Base-by-base conservation (phyloP, 2,888 invertebrate genomes). In the Harpalus rufipes region DNA sequence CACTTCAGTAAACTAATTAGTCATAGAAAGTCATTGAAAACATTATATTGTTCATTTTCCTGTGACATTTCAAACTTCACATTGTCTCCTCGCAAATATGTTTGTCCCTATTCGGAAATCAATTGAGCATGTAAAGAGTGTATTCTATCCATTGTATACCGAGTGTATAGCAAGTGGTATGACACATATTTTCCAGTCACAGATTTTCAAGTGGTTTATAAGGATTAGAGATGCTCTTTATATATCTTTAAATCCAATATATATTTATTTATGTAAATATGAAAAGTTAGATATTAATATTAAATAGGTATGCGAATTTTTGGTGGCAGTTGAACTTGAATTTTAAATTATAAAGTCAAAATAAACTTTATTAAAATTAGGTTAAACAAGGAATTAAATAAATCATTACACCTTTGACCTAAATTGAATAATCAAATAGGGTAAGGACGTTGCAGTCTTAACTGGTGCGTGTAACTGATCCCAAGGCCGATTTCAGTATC, bases 301-400 rank as follows among this genome's bases (percentile, higher is more conserved):
- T 51, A 51, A 51, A 10, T 51, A 51, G 1, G 44, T 51, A 12
- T 3, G 0, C 44, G 44, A 12, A 51, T 51, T 51, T 32, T 8
- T 51, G 44, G 44, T 51, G 44, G 44, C 44, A 51, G 44, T 51
- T 51, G 44, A 51, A 51, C 44, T 51, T 51, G 44, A 51, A 51
- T 51, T 51, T 51, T 12, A 51, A 51, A 51, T 51, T 51, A 51
- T 12, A 51, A 51, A 51, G 44, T 51, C 12, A 51, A 51, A 51
- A 32, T 32, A 6, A 32, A 32, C 32, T 51, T 12, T 12, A 12
- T 51, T 51, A 51, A 51, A 51, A 51, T 51, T 51, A 51, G 12
- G 10, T 4, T 51, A 51, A 32, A 32, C 6, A 51, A 51, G 44
- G 10, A 12, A 51, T 51, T 51, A 51, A 1, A 51, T 51, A 12